A percentile compares a stretch with the other conserved stretches of the same genome.
Conservation (phyloP, 92 coral and sea anemone species). For the Bergia puertoricense region DNA sequence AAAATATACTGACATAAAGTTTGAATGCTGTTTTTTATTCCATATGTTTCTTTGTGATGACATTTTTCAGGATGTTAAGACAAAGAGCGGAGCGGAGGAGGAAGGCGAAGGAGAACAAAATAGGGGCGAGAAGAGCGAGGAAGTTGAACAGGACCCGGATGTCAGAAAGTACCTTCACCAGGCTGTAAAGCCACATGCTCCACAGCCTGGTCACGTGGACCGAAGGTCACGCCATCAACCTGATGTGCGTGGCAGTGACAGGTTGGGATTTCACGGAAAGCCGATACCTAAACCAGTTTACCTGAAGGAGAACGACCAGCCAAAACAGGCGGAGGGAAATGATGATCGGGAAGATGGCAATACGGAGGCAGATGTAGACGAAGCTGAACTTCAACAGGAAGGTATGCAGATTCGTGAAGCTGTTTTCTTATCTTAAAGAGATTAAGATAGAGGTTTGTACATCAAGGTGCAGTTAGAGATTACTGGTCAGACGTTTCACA, state of each 20-base stretch:
- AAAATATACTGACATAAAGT: too few species aligned
- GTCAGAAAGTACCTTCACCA: slow-evolving; percentile 28
- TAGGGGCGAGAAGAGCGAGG: not conserved
- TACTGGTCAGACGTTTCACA: too few species aligned
- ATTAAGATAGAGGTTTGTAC: too few species aligned
- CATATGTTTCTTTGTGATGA: not conserved
- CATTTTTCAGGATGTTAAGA: not conserved
- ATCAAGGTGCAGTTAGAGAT: not conserved
- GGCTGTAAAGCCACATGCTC: not conserved
- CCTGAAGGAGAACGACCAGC: slow-evolving; percentile 16
- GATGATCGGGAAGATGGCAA: slow-evolving; percentile 33
- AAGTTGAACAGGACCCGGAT: not conserved
- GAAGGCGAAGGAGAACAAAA: not conserved
- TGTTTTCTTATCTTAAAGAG: too few species aligned
- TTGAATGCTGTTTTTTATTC: not conserved
- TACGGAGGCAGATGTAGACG: slow-evolving; percentile 12
- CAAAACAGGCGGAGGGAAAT: not conserved
- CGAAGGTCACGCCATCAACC: slow-evolving; percentile 11
- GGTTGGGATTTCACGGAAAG: slow-evolving; percentile 23
- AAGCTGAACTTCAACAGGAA: slow-evolving; percentile 28
- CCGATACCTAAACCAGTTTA: slow-evolving; percentile 20
- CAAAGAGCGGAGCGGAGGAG: not conserved
- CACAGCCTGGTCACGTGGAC: not conserved
- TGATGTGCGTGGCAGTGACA: slow-evolving; percentile 6
- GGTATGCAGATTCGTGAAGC: not conserved